Percentiles rank a stretch among this genome's conserved stretches.
Conservation (phyloP, 2,113 vertebrate species). For the Edolisoma coerulescens region DNA sequence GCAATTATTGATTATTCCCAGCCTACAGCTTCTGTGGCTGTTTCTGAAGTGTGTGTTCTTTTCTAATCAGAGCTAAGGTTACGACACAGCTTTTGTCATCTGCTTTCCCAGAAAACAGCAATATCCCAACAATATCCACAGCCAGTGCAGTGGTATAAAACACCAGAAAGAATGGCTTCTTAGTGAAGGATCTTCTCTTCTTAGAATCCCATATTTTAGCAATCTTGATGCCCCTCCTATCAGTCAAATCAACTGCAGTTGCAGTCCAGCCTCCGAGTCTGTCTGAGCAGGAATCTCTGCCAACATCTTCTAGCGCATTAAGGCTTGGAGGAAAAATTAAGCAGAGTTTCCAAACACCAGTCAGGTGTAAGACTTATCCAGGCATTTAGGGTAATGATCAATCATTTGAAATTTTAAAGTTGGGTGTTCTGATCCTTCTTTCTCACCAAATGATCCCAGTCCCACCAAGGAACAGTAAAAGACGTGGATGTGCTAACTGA, state of each 20-base stretch:
- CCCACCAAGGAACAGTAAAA: not conserved
- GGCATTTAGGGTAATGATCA: not conserved
- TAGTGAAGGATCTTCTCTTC: conserved; percentile 10
- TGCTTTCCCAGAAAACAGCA: conserved; percentile 1
- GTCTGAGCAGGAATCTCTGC: not conserved
- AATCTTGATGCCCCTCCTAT: not conserved
- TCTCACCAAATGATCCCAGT: not conserved
- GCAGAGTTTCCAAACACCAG: not conserved
- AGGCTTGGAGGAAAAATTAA: not conserved
- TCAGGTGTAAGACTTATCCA: not conserved
- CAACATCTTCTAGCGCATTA: not conserved
- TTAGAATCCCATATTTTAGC: conserved; percentile 28
- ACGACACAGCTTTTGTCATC: conserved; percentile 32
- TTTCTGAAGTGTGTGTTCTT: conserved; percentile 35
- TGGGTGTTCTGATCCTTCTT: not conserved
- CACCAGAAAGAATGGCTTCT: not conserved
- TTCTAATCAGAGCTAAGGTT: conserved; percentile 52
- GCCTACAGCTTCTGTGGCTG: not conserved
- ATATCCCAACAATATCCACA: not conserved
- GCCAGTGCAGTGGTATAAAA: not conserved
- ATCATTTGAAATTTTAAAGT: not conserved
- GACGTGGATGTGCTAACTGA: not conserved
- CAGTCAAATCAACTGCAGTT: not conserved
- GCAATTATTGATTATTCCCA: conserved; percentile 63
- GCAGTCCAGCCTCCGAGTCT: not conserved